A percentile compares a stretch with the other conserved stretches of the same genome.
Conservation (phyloP, 2,113 vertebrate species). For the Ceyx margarethae region DNA sequence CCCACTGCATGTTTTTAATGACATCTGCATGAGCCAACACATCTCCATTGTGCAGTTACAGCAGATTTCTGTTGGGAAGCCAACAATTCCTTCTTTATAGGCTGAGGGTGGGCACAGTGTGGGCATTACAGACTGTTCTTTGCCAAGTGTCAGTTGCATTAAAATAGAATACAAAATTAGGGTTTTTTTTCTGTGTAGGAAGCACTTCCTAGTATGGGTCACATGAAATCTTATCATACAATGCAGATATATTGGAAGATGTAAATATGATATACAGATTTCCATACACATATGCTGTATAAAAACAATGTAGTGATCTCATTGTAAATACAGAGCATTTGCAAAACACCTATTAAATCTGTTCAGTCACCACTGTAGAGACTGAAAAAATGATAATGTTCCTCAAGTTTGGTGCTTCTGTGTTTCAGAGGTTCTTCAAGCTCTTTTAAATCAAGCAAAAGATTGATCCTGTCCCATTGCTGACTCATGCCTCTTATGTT, state of each 20-base stretch:
- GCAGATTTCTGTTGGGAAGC: not conserved
- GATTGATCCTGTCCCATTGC: not conserved
- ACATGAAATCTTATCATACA: not conserved
- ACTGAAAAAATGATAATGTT: not conserved
- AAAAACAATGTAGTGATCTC: not conserved
- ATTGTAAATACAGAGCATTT: not conserved
- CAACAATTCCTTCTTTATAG: not conserved
- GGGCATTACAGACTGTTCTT: not conserved
- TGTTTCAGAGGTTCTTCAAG: constrained; percentile 9
- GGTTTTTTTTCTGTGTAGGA: not conserved
- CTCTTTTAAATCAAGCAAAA: not conserved
- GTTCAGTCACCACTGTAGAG: not conserved
- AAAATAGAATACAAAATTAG: not conserved
- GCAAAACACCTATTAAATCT: not conserved
- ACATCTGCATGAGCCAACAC: not conserved
- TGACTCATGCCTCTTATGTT: constrained; percentile 15
- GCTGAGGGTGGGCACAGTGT: not conserved
- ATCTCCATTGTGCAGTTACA: not conserved
- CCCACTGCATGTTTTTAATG: not conserved
- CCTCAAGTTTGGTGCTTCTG: not conserved
- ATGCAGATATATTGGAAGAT: not conserved
- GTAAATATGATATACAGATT: not conserved
- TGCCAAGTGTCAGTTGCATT: not conserved
- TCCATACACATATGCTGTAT: not conserved
- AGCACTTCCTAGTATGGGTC: not conserved